Evolutionary conservation across 2,113 vertebrate genomes (phyloP).

Genomic region (Oncorhynchus clarkii): DNA sequence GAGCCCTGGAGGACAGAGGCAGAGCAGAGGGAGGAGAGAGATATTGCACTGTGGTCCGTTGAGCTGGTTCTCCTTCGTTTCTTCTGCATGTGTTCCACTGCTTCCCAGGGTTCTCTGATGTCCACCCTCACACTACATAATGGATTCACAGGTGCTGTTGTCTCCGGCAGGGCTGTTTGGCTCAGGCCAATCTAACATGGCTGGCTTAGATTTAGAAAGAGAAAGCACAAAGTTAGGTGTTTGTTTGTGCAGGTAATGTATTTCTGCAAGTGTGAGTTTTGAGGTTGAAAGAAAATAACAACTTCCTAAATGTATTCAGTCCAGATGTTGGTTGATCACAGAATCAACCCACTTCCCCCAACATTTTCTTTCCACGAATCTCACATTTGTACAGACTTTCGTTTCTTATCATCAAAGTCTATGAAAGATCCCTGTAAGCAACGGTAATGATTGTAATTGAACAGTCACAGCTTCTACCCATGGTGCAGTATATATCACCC

Average conservation of each 20-base stretch:
- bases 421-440: slow-evolving; percentile 43
- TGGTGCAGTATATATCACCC: slow-evolving; percentile 64
- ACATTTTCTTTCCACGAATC: too few relatives aligned
- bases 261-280: not conserved
- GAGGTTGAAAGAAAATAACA: too few relatives aligned
- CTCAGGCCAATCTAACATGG: slow-evolving; percentile 23
- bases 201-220: slow-evolving; percentile 34
- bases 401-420: too few relatives aligned
- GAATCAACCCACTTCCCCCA: too few relatives aligned
- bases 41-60: not conserved
- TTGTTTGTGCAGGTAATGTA: not conserved
- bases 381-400: too few relatives aligned
- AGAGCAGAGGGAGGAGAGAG: not conserved
- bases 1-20: not conserved
- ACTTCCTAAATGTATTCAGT: too few relatives aligned
- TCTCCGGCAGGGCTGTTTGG: not conserved
- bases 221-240: slow-evolving; percentile 12
- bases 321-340: too few relatives aligned
- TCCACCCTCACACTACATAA: slow-evolving; percentile 6
- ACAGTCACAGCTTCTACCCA: slow-evolving; percentile 57
- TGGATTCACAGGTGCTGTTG: slow-evolving; percentile 26
- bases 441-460: slow-evolving; percentile 69
- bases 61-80: not conserved
- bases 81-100: not conserved
- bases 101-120: not conserved